Evolutionary conservation across 2,113 vertebrate genomes (phyloP).

Genomic region (Setophaga coronata): DNA sequence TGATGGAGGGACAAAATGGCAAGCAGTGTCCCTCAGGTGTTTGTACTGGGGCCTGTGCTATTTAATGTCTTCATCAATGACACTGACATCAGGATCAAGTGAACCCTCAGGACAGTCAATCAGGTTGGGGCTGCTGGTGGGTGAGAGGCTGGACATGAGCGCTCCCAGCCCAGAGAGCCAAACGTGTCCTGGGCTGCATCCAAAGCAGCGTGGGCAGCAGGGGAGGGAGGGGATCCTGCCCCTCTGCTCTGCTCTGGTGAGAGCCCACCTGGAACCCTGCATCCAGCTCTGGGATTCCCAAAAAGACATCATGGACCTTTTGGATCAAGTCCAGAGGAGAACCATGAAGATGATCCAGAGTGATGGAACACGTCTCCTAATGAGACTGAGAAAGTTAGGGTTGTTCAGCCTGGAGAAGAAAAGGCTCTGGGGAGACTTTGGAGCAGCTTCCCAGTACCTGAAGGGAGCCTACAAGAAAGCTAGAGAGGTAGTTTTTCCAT

Average conservation of each 20-base stretch:
- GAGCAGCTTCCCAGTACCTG: not conserved
- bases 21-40: not conserved
- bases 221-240: not conserved
- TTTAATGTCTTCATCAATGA: not conserved
- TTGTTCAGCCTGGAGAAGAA: not conserved
- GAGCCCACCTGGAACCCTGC: not conserved
- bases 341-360: fast-evolving
- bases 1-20: not conserved
- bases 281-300: too few relatives aligned
- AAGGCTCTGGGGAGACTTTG: not conserved
- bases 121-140: not conserved
- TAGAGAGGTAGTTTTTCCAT: not conserved
- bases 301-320: not conserved
- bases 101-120: not conserved
- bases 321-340: not conserved
- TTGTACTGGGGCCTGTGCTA: not conserved
- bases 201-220: not conserved
- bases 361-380: not conserved
- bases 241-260: not conserved
- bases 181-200: not conserved
- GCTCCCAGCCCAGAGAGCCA: not conserved
- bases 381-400: not conserved
- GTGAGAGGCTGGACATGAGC: not conserved
- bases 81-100: not conserved
- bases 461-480: not conserved